Evolutionary conservation across 23 tunicate genomes (phyloP), one percentile per base, ranked within the genome.

Genomic region (Oikopleura albicans): DNA sequence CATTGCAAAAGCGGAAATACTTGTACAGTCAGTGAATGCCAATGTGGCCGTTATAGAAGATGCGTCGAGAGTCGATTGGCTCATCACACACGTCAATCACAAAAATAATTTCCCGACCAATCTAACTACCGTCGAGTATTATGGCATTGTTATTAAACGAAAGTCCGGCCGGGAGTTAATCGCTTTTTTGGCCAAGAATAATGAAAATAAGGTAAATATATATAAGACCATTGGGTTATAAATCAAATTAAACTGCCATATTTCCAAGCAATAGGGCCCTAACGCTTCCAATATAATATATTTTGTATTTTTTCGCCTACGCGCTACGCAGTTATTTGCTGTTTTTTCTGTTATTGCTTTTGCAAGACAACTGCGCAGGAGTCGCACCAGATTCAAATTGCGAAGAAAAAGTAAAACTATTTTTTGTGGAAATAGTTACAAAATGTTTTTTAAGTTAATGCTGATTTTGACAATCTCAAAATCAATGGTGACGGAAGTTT

Each of bases 21-120:
- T 71, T 2, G 79, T 71, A 22, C 34, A 16, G 2, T 16, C 79
- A 16, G 79, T 71, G 28, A 71, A 71, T 71, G 79, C 79, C 4
- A 71, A 71, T 71, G 79, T 71, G 2, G 79, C 79, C 79, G 35
- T 71, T 27, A 71, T 71, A 22, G 79, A 71, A 71, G 79, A 71
- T 71, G 79, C 79, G 2, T 12, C 79, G 37, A 34, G 31, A 71
- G 35, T 29, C 31, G 79, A 71, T 37, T 71, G 79, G 79, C 33
- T 71, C 2, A 29, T 31, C 31, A 71, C 79, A 29, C 79, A 71
- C 31, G 37, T 71, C 31, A 12, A 2, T 16, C 79, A 71, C 35
- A 71, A 71, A 31, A 29, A 29, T 12, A 29, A 71, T 37, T 71
- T 71, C 35, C 79, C 79, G 31, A 22, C 79, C 28, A 71, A 29